Base-by-base conservation (phyloP, 2,888 invertebrate genomes). In the Epinotia ramella region DNA sequence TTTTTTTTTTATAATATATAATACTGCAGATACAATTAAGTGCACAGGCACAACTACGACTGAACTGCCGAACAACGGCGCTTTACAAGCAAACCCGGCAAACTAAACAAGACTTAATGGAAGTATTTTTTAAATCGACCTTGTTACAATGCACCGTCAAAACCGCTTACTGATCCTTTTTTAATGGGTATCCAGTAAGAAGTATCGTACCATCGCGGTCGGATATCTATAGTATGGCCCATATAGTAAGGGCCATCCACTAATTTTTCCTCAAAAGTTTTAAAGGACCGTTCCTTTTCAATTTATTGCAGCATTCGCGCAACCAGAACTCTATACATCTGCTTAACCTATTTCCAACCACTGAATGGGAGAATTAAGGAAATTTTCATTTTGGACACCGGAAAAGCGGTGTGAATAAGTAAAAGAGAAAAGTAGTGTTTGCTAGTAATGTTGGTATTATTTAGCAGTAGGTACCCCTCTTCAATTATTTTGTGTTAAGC, bases 371-470 rank as follows among this genome's bases (percentile, higher is more conserved):
- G 20, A 68, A 63, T 68, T 73, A 68, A 73, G 40, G 53, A 68
- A 53, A 73, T 73, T 56, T 20, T 73, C 53, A 73, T 68, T 68
- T 62, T 68, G n/a, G 20, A 53, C 73, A 62, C 59, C 9, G 67
- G 13, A 44, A 68, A 68, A 46, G 68, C 59, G 20, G 44, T 4
- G 40, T 13, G 2, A 24, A 4, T 16, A 44, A 56, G 13, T 7
- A 7, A 57, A 20, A 20, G 13, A 68, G 56, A 57, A 68, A 57
- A 57, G 68, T 68, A 66, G 40, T 20, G 18, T 60, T 28, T 13
- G 24, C 5, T 20, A 5, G 49, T 5, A 4, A 16, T 49, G 3
- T 49, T 49, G 4, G 16, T 49, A 5, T 5, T 40, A 2, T 40
- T 40, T 40, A 9, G 7, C 40, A 40, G 40, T 1, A 40, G 24